phyloP scores from a whole-genome alignment of 2,888 invertebrate genomes.

The Eurytoma californica region DNA sequence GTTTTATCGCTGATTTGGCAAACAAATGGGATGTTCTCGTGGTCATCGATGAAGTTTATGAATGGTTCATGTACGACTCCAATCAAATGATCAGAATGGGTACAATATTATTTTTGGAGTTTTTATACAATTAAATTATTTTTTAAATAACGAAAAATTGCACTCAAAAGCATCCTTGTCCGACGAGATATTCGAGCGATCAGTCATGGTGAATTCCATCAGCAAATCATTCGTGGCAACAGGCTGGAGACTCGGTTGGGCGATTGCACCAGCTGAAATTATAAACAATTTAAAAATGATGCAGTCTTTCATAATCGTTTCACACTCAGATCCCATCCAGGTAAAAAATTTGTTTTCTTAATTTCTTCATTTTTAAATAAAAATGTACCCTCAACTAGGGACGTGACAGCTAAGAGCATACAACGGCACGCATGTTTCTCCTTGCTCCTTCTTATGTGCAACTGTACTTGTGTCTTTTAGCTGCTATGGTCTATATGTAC shows the following conservation, averaged over 20 bases:
- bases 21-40: constrained; percentile 94
- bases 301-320: constrained; percentile 97
- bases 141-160: neutral
- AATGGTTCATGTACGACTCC: constrained; percentile 94
- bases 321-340: constrained; percentile 91
- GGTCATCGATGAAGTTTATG: constrained; percentile 97
- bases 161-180: constrained; percentile 86
- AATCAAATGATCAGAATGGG: constrained; percentile 93
- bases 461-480: too few species aligned
- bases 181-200: constrained; percentile 97
- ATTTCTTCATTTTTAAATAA: too few species aligned
- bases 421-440: too few species aligned
- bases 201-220: constrained; percentile 96
- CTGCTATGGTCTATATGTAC: too few species aligned
- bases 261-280: constrained; percentile 89
- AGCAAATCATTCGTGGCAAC: constrained; percentile 99
- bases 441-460: too few species aligned
- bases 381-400: too few species aligned
- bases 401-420: too few species aligned
- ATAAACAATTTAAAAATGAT: constrained; percentile 88
- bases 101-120: constrained; percentile 65
- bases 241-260: constrained; percentile 98
- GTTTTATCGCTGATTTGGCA: constrained; percentile 89
- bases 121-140: neutral
- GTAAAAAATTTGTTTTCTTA: too few species aligned